Conservation (phyloP, 2,797 vertebrate species). For the Zalophus californianus region DNA sequence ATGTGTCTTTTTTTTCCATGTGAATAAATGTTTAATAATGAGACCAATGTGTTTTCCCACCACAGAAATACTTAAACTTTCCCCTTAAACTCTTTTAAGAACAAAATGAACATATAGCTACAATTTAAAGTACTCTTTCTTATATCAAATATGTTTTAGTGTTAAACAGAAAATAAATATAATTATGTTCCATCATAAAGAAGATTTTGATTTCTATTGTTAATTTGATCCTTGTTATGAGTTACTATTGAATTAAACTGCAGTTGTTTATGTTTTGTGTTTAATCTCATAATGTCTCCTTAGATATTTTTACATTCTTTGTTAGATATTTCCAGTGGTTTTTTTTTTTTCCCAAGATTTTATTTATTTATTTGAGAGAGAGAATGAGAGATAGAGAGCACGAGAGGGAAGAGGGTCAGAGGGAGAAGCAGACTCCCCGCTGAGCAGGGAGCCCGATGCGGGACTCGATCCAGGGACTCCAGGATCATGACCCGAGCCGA, state of each 20-base stretch:
- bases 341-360: too few species aligned
- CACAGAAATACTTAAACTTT: constrained; percentile 54
- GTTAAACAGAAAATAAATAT: constrained; percentile 14
- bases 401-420: too few species aligned
- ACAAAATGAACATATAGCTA: background rate
- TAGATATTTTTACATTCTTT: constrained; percentile 51
- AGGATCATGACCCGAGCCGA: too few species aligned
- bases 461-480: too few species aligned
- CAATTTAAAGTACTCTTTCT: constrained; percentile 29
- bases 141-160: constrained; percentile 12
- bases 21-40: constrained; percentile 45
- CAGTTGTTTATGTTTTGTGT: constrained; percentile 11
- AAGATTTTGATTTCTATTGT: constrained; percentile 49
- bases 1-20: background rate
- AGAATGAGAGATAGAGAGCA: too few species aligned
- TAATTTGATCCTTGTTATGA: background rate
- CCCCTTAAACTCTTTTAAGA: constrained; percentile 32
- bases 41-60: constrained; percentile 34
- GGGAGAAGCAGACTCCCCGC: too few species aligned
- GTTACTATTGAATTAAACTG: constrained; percentile 39
- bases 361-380: too few species aligned
- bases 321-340: background rate
- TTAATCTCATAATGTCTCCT: background rate
- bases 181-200: background rate
- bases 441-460: too few species aligned